phyloP scores from a whole-genome alignment of 2,113 vertebrate genomes.

The Heterotis niloticus region DNA sequence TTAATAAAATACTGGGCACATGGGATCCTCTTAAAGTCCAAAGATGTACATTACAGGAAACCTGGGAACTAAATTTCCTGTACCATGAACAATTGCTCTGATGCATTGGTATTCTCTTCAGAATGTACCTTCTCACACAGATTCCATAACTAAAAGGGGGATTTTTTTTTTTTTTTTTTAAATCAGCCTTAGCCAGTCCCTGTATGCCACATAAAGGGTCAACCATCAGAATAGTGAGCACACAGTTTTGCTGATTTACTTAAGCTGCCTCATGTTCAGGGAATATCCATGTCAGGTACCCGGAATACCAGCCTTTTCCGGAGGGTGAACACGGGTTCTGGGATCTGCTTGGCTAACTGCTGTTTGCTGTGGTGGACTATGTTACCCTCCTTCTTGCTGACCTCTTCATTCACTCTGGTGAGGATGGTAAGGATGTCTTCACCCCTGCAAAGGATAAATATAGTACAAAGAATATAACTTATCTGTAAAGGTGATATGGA shows the following conservation, averaged over 20 bases:
- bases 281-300: neutral
- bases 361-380: neutral
- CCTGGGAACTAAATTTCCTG: too few species aligned
- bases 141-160: neutral
- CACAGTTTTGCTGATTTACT: neutral
- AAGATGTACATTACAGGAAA: too few species aligned
- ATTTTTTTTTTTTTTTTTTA: too few species aligned
- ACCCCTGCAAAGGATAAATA: constrained; percentile 53
- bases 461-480: neutral
- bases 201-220: too few species aligned
- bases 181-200: too few species aligned
- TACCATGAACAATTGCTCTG: too few species aligned
- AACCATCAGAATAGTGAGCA: neutral
- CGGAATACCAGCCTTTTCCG: constrained; percentile 70
- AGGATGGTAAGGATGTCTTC: constrained; percentile 74
- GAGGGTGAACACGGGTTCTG: constrained; percentile 69
- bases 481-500: too few species aligned
- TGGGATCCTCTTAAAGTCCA: too few species aligned
- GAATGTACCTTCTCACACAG: too few species aligned
- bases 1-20: too few species aligned
- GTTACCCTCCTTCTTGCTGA: constrained; percentile 54
- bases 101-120: too few species aligned
- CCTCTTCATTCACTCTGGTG: constrained; percentile 69
- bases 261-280: neutral
- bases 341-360: constrained; percentile 70